Evolutionary conservation across 2,113 vertebrate species (phyloP).

Genomic region (Festucalex cinctus): DNA sequence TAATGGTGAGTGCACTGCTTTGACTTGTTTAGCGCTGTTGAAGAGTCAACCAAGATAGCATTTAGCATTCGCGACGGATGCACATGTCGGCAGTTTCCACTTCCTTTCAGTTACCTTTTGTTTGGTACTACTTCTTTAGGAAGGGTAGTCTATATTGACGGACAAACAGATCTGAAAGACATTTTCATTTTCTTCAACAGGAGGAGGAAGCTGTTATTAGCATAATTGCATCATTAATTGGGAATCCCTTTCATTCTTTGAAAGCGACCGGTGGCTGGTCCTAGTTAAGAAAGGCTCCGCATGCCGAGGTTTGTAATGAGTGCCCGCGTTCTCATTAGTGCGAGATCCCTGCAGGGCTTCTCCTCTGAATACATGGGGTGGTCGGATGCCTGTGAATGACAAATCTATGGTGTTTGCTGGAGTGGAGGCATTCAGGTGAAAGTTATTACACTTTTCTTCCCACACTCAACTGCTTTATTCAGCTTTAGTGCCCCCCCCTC

Average conservation of each 20-base stretch:
- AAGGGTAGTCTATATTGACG: conserved; percentile 6
- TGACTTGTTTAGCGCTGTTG: no score
- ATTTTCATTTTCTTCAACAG: conserved; percentile 44
- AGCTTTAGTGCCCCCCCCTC: conserved; percentile 47
- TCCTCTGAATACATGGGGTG: conserved; percentile 39
- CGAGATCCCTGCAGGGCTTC: conserved; percentile 48
- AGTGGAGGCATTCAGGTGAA: conserved; percentile 71
- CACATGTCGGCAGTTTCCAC: neutral
- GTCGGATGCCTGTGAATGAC: conserved; percentile 66
- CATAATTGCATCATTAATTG: conserved; percentile 75
- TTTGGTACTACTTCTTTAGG: conserved; percentile 4
- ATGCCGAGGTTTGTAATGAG: conserved; percentile 49
- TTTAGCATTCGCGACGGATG: no score
- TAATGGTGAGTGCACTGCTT: no score
- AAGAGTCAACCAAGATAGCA: no score
- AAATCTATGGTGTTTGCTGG: conserved; percentile 57
- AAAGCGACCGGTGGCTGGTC: conserved; percentile 56
- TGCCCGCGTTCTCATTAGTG: conserved; percentile 69
- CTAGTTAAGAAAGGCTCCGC: conserved; percentile 48
- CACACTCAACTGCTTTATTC: conserved; percentile 64
- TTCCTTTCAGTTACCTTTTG: conserved; percentile 10
- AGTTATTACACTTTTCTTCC: conserved; percentile 70
- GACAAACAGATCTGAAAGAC: conserved; percentile 16
- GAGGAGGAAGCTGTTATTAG: conserved; percentile 57
- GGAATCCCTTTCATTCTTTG: conserved; percentile 56